A percentile compares a stretch with the other conserved stretches of the same genome.
phyloP scores from a whole-genome alignment of 1,140 invertebrate genomes.

The Conus betulinus region DNA sequence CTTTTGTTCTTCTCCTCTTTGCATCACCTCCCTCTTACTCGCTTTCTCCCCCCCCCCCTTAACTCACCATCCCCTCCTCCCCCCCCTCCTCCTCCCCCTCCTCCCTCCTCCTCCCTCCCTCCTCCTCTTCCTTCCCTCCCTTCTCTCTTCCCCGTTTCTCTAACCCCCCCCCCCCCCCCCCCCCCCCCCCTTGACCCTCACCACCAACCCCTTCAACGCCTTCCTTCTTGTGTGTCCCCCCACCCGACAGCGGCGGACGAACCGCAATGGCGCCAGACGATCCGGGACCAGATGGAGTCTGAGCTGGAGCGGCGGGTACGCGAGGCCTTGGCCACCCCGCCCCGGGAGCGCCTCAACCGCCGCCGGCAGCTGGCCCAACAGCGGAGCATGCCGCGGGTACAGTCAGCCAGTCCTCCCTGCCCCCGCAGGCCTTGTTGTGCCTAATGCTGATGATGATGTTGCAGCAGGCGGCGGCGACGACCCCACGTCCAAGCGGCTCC shows the following conservation, averaged over 20 bases:
- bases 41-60: no score
- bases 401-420: background rate
- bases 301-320: slow-evolving; percentile 69
- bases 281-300: slow-evolving; percentile 70
- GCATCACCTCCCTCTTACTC: no score
- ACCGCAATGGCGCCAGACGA: slow-evolving; percentile 64
- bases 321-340: slow-evolving; percentile 73
- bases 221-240: no score
- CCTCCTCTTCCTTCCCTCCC: background rate
- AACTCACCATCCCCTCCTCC: background rate
- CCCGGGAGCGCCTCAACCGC: slow-evolving; percentile 58
- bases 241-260: slow-evolving; percentile 53
- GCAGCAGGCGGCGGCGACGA: background rate
- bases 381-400: slow-evolving; percentile 7
- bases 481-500: background rate
- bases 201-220: no score
- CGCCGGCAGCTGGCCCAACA: slow-evolving; percentile 11
- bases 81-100: no score
- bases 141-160: no score
- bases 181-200: no score
- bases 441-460: background rate
- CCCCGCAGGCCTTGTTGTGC: background rate
- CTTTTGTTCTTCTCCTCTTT: no score
- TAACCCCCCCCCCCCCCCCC: no score
- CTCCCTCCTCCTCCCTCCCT: background rate